A percentile compares a stretch with the other conserved stretches of the same genome.
These are phyloP conservation scores for Amorpha juglandis DNA, from an alignment of 2,888 invertebrate species.

Conservation along the genomic window DNA sequence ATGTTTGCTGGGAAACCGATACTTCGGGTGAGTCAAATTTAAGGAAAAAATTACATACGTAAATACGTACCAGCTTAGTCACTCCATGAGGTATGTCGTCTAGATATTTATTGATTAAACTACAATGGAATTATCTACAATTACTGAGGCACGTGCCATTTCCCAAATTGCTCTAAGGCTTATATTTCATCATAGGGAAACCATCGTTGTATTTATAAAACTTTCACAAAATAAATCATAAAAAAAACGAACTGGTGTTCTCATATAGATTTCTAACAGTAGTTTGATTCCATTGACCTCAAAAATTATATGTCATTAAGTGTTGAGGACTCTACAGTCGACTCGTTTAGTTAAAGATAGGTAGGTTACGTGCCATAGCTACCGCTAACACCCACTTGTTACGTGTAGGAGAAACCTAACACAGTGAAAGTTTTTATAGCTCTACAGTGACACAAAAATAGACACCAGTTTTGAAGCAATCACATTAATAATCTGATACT, in stretches of 20 bases:
- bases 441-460: conserved; percentile 56
- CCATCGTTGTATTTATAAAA: neutral
- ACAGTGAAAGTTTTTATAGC: conserved; percentile 71
- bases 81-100: conserved; percentile 25
- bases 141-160: conserved; percentile 32
- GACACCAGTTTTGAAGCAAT: conserved; percentile 41
- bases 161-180: conserved; percentile 34
- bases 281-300: neutral
- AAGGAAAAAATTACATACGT: conserved; percentile 50
- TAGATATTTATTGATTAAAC: conserved; percentile 29
- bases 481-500: conserved; percentile 24
- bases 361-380: conserved; percentile 55
- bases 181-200: neutral
- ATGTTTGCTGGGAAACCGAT: conserved; percentile 51
- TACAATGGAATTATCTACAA: conserved; percentile 19
- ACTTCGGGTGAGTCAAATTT: conserved; percentile 58
- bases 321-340: conserved; percentile 29
- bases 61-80: conserved; percentile 34
- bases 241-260: neutral
- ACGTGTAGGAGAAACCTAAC: conserved; percentile 72
- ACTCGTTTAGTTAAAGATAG: conserved; percentile 32
- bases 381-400: conserved; percentile 60
- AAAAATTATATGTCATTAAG: neutral
- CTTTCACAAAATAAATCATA: no score
- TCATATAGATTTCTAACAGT: neutral